These are phyloP conservation scores for Lethrus apterus DNA, from an alignment of 1,140 invertebrate genomes.

Conservation along the genomic window DNA sequence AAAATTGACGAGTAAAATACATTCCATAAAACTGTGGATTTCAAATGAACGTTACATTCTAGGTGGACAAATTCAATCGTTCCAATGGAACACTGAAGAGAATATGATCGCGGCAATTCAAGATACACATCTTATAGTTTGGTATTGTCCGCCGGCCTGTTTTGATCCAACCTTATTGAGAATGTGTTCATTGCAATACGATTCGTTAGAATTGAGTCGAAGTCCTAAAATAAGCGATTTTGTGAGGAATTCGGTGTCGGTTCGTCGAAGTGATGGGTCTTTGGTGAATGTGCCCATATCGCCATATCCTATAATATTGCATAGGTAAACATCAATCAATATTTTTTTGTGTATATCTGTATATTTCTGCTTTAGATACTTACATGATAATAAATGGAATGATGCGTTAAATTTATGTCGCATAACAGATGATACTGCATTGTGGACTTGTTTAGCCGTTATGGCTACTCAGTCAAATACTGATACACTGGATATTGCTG, in stretches of 20 bases:
- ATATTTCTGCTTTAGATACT: conserved; percentile 35
- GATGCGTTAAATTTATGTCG: conserved; percentile 71
- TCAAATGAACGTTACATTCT: no score
- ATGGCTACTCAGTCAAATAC: conserved; percentile 73
- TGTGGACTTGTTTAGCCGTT: conserved; percentile 88
- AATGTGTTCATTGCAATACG: conserved; percentile 43
- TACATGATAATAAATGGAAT: conserved; percentile 58
- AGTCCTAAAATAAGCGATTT: conserved; percentile 71
- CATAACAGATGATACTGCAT: conserved; percentile 70
- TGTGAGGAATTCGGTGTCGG: conserved; percentile 64
- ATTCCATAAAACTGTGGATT: no score
- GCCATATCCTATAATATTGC: conserved; percentile 46
- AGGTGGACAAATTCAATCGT: conserved; percentile 71
- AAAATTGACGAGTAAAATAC: no score
- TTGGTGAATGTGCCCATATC: conserved; percentile 48
- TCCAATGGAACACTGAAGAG: conserved; percentile 74
- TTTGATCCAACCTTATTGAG: conserved; percentile 64
- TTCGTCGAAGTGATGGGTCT: conserved; percentile 50
- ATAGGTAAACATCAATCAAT: conserved; percentile 19
- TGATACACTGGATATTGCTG: conserved; percentile 64
- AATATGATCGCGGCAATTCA: conserved; percentile 80
- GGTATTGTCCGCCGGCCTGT: conserved; percentile 73
- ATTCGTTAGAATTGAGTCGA: conserved; percentile 65
- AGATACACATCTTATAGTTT: conserved; percentile 75
- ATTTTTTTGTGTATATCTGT: background rate